phyloP scores from a whole-genome alignment of 1,140 invertebrate genomes.

The Coptotermes formosanus region DNA sequence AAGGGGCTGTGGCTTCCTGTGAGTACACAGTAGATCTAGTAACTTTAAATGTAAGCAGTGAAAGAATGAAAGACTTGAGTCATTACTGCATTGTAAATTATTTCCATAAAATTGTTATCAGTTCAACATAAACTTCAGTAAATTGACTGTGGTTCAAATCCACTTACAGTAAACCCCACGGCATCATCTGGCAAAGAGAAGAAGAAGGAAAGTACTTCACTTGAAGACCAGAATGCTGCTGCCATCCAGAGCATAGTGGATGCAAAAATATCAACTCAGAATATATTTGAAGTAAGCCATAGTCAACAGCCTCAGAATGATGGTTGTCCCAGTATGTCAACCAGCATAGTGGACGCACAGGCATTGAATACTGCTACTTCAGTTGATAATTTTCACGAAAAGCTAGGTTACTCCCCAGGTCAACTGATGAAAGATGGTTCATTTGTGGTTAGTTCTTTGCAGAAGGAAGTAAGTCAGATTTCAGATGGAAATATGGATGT shows the following conservation, averaged over 20 bases:
- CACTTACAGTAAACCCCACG: background rate
- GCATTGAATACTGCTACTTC: background rate
- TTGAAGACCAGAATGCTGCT: constrained; percentile 48
- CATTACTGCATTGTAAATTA: background rate
- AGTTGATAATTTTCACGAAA: background rate
- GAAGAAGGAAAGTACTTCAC: constrained; percentile 21
- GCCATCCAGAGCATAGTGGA: constrained; percentile 48
- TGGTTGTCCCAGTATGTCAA: background rate
- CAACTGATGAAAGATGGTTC: background rate
- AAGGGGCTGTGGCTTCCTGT: no score
- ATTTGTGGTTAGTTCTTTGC: background rate
- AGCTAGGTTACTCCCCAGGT: background rate
- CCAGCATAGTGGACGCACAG: background rate
- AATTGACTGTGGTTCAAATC: background rate
- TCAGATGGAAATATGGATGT: background rate
- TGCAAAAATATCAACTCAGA: constrained; percentile 38
- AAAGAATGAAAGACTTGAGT: background rate
- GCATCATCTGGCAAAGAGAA: background rate
- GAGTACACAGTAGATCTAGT: no score
- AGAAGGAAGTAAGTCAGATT: background rate
- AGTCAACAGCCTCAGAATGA: background rate
- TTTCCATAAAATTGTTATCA: background rate
- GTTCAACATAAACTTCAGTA: background rate
- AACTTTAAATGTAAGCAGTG: background rate
- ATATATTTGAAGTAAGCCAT: background rate